Evolutionary conservation across 2,113 vertebrate genomes (phyloP).

Genomic region (Picathartes gymnocephalus): DNA sequence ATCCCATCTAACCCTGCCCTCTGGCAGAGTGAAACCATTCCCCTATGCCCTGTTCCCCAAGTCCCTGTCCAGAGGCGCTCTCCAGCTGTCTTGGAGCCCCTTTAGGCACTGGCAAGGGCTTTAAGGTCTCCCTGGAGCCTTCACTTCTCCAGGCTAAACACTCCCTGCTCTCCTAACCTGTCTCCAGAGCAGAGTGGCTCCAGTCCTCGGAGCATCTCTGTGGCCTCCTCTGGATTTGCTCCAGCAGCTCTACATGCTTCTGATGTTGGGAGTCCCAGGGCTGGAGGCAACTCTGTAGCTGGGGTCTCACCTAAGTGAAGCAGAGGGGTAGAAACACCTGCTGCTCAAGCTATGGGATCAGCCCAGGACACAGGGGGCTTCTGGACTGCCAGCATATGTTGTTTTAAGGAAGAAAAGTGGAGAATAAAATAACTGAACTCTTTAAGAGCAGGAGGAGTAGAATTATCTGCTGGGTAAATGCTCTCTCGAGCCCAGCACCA

Average conservation of each 20-base stretch:
- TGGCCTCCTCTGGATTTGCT: accelerated
- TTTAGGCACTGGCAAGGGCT: background rate
- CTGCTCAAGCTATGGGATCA: background rate
- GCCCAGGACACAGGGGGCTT: background rate
- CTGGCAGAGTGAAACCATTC: background rate
- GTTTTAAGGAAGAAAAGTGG: background rate
- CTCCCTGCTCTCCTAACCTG: background rate
- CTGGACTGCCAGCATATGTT: background rate
- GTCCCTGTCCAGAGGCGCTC: background rate
- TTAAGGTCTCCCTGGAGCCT: background rate
- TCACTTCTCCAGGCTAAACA: background rate
- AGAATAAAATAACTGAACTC: background rate
- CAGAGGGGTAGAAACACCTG: background rate
- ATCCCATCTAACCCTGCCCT: background rate
- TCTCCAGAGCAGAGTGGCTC: background rate
- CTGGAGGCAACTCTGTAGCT: background rate
- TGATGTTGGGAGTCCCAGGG: background rate
- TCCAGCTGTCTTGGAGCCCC: background rate
- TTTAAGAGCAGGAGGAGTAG: background rate
- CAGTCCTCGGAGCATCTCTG: accelerated
- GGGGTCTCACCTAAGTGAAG: background rate
- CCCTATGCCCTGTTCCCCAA: background rate
- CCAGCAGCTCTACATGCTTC: background rate
- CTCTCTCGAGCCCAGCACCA: background rate
- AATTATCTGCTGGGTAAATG: background rate